phyloP scores from a whole-genome alignment of 2,888 invertebrate species.

The Sinelater perroti region DNA sequence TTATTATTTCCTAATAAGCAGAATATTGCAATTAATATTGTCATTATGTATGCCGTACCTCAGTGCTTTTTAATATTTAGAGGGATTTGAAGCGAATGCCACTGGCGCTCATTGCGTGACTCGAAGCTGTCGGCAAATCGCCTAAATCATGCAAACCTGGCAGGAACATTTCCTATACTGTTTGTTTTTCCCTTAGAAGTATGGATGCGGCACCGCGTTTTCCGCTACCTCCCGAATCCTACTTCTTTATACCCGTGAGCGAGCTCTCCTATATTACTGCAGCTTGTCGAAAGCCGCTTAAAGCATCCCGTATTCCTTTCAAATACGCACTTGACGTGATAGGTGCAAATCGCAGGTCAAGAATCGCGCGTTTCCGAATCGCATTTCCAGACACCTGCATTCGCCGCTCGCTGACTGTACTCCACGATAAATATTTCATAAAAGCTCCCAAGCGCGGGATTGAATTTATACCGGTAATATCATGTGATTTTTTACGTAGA shows the following conservation, averaged over 20 bases:
- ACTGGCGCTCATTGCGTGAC: conserved; percentile 21
- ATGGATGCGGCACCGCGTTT: conserved; percentile 14
- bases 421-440: conserved; percentile 20
- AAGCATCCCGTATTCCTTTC: conserved; percentile 21
- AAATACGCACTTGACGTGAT: conserved; percentile 28
- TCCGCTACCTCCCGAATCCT: conserved; percentile 18
- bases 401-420: too few species aligned
- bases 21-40: too few species aligned
- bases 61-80: conserved; percentile 1
- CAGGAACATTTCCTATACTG: conserved; percentile 16
- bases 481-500: too few species aligned
- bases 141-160: conserved; percentile 24
- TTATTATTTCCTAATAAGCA: too few species aligned
- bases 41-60: conserved; percentile 8
- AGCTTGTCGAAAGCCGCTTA: conserved; percentile 23
- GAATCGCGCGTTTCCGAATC: conserved; percentile 10
- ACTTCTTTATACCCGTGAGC: conserved; percentile 21
- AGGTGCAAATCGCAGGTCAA: conserved; percentile 26
- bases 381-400: too few species aligned
- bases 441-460: neutral
- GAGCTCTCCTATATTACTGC: conserved; percentile 23
- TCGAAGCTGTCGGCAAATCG: conserved; percentile 16
- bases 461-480: conserved; percentile 2
- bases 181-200: conserved; percentile 27
- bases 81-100: neutral